Evolutionary conservation across 2,888 invertebrate species (phyloP), one percentile per base, ranked within the genome.

Genomic region (Pseudeuparius sepicola): DNA sequence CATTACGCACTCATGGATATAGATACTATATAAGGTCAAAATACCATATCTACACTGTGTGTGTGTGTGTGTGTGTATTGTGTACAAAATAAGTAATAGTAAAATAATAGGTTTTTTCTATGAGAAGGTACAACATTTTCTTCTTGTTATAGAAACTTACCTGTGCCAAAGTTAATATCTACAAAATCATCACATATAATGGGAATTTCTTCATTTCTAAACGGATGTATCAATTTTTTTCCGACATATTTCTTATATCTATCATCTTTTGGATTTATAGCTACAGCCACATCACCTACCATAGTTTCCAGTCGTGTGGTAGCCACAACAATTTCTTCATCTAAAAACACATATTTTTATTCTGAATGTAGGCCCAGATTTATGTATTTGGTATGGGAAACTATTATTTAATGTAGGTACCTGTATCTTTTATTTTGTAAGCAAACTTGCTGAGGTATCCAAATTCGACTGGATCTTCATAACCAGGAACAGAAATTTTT

Each of bases 251-350:
- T 40, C 9, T 39, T 29, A 57, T 94, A 98, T 50, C 97, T 74
- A 3, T 64, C 59, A 54, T 98, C 94, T 2, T 83, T 70, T 0
- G 98, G 97, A 65, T 99, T 86, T 1, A 99, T 94, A n/a, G 97
- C 97, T 2, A 99, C 82, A 1, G 93, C 98, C 0, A 90, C 86
- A 61, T 99, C 98, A 2, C 97, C 88, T 7, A 98, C 65, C 89
- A 99, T 96, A 1, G 98, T 99, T 68, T 99, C 98, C 14, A 96
- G 79, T 52, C 98, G 81, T 1, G 98, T 99, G 2, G 98, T 99
- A 1, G 97, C 93, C 14, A 99, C 96, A 34, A 89, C 68, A 24
- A 94, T 68, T 63, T 88, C 89, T 30, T 89, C 89, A 15, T 71
- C 70, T 58, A 17, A 25, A 32, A 37, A 29, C 12, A 14, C 6